A percentile compares a stretch with the other conserved stretches of the same genome.
Evolutionary conservation across 2,113 vertebrate genomes (phyloP).

Genomic region (Eudyptes chrysolophus): DNA sequence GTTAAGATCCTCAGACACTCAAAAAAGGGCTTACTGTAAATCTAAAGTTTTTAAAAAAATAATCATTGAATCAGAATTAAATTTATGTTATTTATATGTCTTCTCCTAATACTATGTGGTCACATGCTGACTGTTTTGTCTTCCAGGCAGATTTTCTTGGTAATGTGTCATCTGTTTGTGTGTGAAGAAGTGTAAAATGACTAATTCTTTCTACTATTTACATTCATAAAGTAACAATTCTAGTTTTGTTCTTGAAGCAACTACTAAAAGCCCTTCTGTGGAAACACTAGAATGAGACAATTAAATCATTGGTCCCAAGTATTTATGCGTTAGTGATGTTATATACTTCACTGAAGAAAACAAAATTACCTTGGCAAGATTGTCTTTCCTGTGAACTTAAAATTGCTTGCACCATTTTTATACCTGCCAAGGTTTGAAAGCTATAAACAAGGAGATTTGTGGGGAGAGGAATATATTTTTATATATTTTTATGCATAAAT

Average conservation of each 20-base stretch:
- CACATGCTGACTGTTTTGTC: slow-evolving; percentile 9
- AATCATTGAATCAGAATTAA: background rate
- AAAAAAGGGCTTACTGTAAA: background rate
- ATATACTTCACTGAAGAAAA: background rate
- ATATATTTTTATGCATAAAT: background rate
- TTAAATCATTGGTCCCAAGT: background rate
- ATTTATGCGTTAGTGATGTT: background rate
- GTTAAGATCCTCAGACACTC: background rate
- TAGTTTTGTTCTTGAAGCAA: slow-evolving; percentile 10
- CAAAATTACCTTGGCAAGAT: background rate
- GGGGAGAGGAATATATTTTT: background rate
- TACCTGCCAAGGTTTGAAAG: background rate
- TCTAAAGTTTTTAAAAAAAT: background rate
- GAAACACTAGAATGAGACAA: background rate
- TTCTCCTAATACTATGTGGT: background rate
- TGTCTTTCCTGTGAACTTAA: background rate
- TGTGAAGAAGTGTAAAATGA: slow-evolving; percentile 35
- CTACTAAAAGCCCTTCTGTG: background rate
- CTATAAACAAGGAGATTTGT: background rate
- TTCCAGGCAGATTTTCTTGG: slow-evolving; percentile 24
- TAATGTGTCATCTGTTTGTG: slow-evolving; percentile 37
- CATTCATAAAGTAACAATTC: slow-evolving; percentile 8
- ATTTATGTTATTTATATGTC: background rate
- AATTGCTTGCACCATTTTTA: background rate
- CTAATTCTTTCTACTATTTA: slow-evolving; percentile 37